Evolutionary conservation across 2,113 vertebrate genomes (phyloP), one percentile per base, ranked within the genome.

Genomic region (Thunnus maccoyii): DNA sequence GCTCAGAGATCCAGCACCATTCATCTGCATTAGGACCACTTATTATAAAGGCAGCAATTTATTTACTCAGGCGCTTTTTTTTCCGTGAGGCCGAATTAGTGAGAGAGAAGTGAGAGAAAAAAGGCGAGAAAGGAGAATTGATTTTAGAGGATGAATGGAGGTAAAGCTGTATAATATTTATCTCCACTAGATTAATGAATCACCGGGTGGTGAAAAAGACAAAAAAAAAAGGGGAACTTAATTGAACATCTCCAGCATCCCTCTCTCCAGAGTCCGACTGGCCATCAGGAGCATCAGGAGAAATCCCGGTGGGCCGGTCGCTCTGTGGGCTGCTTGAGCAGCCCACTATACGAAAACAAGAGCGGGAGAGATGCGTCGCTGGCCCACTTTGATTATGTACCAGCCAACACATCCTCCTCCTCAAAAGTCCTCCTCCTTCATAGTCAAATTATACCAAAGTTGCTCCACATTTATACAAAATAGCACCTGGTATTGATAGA

Each of bases 1-100:
- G 87, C 88, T 79, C 81, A 10, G 50, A 78, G 69, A 88, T 84
- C 76, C 70, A 36, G 65, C 80, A 25, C 86, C 88, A 91, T 91
- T 88, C 88, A 82, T 92, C 89, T 90, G 88, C 84, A 91, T 92
- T 92, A 91, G 70, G 61, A 78, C 75, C 89, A 84, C 88, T 90
- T 91, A 88, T 88, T 86, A 82, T 80, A 88, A 72, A 88, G 84
- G 86, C 79, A 60, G 87, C 84, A 30, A 85, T 90, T 86, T 76
- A 76, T 91, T 91, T 86, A 80, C 69, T 18, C 41, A 4, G 82
- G 14, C 80, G 65, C 60, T 55, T 72, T 80, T 48, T 66, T 56
- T 55, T 12, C 55, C 83, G 41, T 46, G 32, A 61, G 52, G 57
- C 64, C 67, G 74, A 92, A 83, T 63, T 65, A 72, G 82, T 67